Percentiles rank a stretch among this genome's conserved stretches.
phyloP scores from a whole-genome alignment of 2,797 vertebrate species.

The Alexandromys oeconomus region DNA sequence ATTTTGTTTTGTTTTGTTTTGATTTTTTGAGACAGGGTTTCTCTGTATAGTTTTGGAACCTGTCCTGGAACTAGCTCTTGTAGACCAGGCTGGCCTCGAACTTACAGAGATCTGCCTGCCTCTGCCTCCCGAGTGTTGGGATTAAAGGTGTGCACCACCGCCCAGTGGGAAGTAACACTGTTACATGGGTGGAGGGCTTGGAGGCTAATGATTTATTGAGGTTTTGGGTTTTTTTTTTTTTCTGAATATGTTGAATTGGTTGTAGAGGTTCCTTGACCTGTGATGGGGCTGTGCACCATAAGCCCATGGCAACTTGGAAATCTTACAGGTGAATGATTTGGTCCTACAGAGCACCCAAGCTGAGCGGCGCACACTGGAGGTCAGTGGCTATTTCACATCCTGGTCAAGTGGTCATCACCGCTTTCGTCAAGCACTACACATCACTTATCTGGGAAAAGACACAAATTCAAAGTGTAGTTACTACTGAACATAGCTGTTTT shows the following conservation, averaged over 20 bases:
- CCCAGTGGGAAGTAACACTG: not conserved
- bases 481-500: not conserved
- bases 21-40: too few relatives aligned
- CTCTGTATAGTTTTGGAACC: too few relatives aligned
- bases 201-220: not conserved
- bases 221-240: not conserved
- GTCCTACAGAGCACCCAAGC: too few relatives aligned
- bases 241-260: not conserved
- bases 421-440: not conserved
- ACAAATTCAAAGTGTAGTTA: not conserved
- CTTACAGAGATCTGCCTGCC: too few relatives aligned
- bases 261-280: not conserved
- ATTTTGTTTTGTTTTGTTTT: too few relatives aligned
- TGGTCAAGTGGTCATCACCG: not conserved
- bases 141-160: accelerated
- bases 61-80: too few relatives aligned
- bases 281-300: not conserved
- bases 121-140: too few relatives aligned
- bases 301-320: not conserved
- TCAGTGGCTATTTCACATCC: too few relatives aligned
- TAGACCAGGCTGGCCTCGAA: too few relatives aligned
- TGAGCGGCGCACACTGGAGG: not conserved
- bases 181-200: not conserved
- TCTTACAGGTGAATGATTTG: not conserved
- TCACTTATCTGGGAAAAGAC: not conserved